Conservation (phyloP, 2,888 invertebrate genomes). For the Himalopsyche japonica region DNA sequence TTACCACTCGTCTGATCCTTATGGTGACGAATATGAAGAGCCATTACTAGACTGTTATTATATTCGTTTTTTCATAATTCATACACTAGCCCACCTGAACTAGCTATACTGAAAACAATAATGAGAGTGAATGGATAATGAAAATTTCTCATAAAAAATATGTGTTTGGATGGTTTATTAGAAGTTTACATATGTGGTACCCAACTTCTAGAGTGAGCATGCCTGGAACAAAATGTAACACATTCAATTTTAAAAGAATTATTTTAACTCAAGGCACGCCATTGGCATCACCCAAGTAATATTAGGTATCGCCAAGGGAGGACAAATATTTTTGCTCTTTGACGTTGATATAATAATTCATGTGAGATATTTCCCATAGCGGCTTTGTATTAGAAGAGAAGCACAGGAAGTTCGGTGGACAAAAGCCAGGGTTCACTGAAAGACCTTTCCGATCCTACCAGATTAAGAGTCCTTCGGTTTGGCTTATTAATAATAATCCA, state of each 20-base stretch:
- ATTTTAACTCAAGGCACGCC: not conserved
- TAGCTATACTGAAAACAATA: no score
- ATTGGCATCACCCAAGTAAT: not conserved
- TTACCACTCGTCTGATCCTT: no score
- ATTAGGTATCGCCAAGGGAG: not conserved
- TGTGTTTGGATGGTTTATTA: no score
- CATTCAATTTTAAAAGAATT: no score
- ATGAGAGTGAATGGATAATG: no score
- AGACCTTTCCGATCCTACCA: constrained; percentile 27
- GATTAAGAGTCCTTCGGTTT: constrained; percentile 8
- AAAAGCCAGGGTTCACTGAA: constrained; percentile 23
- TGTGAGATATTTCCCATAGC: constrained; percentile 21
- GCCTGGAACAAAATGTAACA: no score
- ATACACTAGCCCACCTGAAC: no score
- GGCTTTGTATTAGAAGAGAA: constrained; percentile 16
- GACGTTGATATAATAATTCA: constrained; percentile 24
- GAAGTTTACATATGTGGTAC: no score
- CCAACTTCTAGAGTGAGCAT: not conserved
- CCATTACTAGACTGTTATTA: no score
- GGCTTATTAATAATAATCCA: not conserved
- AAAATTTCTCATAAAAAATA: no score
- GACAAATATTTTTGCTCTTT: constrained; percentile 18
- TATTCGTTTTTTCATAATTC: no score
- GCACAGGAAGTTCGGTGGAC: constrained; percentile 27
- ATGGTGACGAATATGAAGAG: no score